Evolutionary conservation across 2,113 vertebrate genomes (phyloP).

Genomic region (Chunga burmeisteri): DNA sequence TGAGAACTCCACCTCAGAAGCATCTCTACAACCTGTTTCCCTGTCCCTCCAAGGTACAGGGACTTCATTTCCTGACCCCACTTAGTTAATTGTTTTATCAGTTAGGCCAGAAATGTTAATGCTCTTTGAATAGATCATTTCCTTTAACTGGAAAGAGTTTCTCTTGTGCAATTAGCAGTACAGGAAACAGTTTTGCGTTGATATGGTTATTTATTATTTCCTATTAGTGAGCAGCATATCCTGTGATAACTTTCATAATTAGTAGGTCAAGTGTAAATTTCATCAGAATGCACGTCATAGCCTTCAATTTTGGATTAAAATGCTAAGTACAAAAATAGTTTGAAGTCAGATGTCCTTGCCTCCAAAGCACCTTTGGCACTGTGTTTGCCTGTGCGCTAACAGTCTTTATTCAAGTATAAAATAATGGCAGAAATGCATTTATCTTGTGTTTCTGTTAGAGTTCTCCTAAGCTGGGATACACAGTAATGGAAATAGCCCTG

Average conservation of each 20-base stretch:
- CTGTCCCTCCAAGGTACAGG: not conserved
- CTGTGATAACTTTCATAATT: slow-evolving; percentile 47
- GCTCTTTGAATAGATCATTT: slow-evolving; percentile 58
- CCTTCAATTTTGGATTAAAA: not conserved
- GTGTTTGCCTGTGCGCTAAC: not conserved
- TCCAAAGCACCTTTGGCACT: not conserved
- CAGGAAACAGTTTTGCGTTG: slow-evolving; percentile 65
- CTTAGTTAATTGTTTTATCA: slow-evolving; percentile 43
- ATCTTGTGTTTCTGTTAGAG: not conserved
- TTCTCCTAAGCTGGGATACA: not conserved
- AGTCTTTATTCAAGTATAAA: not conserved
- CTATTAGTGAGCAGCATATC: slow-evolving; percentile 58
- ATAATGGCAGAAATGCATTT: not conserved
- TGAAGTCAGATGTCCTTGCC: not conserved
- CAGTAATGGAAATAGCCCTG: not conserved
- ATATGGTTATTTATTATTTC: slow-evolving; percentile 72
- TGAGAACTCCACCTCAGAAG: slow-evolving; percentile 28
- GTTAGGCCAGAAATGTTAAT: slow-evolving; percentile 18
- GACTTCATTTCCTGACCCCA: slow-evolving; percentile 44
- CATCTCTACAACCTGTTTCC: not conserved
- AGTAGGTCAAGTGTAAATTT: slow-evolving; percentile 17
- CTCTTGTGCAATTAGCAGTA: slow-evolving; percentile 51
- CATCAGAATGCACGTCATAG: not conserved
- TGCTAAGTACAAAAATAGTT: not conserved
- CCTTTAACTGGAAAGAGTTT: slow-evolving; percentile 45